A percentile compares a stretch with the other conserved stretches of the same genome.
phyloP scores from a whole-genome alignment of 1,140 invertebrate species.

The Pectinophora gossypiella region DNA sequence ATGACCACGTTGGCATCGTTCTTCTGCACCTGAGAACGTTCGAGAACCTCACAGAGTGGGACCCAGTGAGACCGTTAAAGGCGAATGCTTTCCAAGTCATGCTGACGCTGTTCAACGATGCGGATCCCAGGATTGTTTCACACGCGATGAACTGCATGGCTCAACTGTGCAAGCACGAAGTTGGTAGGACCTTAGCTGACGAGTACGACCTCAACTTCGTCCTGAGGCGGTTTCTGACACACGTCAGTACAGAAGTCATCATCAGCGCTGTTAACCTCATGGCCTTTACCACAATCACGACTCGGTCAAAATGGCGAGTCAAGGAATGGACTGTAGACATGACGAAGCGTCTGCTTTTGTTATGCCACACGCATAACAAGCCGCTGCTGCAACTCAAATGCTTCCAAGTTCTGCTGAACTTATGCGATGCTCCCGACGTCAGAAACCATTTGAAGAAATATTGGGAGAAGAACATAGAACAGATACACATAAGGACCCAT shows the following conservation, averaged over 20 bases:
- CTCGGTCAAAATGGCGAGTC: constrained; percentile 56
- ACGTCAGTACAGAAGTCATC: constrained; percentile 26
- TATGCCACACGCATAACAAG: constrained; percentile 31
- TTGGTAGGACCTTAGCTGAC: constrained; percentile 53
- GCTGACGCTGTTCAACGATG: constrained; percentile 37
- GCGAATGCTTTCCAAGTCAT: constrained; percentile 57
- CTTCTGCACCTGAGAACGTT: constrained; percentile 48
- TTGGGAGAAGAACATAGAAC: constrained; percentile 34
- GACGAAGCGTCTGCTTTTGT: constrained; percentile 28
- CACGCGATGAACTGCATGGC: constrained; percentile 54
- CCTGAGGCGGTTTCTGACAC: constrained; percentile 27
- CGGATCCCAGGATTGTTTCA: constrained; percentile 34
- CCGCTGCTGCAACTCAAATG: constrained; percentile 43
- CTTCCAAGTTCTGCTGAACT: constrained; percentile 57
- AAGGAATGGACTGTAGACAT: constrained; percentile 43
- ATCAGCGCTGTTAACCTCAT: constrained; percentile 47
- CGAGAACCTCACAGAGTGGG: constrained; percentile 42
- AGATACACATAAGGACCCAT: constrained; percentile 40
- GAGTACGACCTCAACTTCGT: constrained; percentile 44
- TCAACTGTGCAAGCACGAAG: constrained; percentile 50
- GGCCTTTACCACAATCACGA: constrained; percentile 51
- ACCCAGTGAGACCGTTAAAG: constrained; percentile 40
- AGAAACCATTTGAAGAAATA: constrained; percentile 38
- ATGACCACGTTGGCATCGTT: constrained; percentile 52
- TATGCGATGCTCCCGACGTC: constrained; percentile 59